Base-by-base conservation (phyloP, 2,797 vertebrate genomes). In the Cuniculus paca region DNA sequence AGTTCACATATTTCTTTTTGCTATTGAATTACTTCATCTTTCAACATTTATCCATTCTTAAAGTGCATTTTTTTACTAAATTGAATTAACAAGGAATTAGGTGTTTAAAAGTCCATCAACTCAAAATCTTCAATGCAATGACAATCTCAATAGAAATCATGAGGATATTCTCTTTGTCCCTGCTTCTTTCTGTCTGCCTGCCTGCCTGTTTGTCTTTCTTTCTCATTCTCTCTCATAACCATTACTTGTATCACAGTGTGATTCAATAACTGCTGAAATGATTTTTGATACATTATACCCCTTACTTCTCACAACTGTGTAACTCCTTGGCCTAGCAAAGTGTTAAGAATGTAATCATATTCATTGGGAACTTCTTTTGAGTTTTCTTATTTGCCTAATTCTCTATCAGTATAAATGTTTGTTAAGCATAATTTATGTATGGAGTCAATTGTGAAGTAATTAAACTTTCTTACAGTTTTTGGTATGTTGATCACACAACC, bases 81-180 rank as follows among this genome's bases (percentile, higher is more conserved):
- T 81, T 13, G 77, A 83, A 91, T 74, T 77, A 89, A 84, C 7
- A 86, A 54, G 22, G 93, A 85, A 83, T 63, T n/a, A 80, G 10
- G 1, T 24, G 87, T 36, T 28, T 54, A 36, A 68, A 88, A 36
- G 24, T 50, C 52, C 0, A n/a, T 61, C 48, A 83, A 22, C 68
- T 91, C 26, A 84, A 93, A 95, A 34, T 14, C 8, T 72, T 93
- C 6, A 42, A 26, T 89, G 8, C 90, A 92, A 52, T 83, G 9
- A 7, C 9, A 63, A 74, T 95, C 45, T 54, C 60, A 87, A 48
- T 26, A 82, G 2, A 52, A 65, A 86, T 61, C 17, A 60, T 34
- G 10, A 68, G 83, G 22, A 94, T 58, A 92, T 24, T 2, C 13
- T 50, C 17, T 48, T 45, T 31, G 7, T 74, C 39, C 22, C 2